Evolutionary conservation across 2,113 vertebrate genomes (phyloP).

Genomic region (Zosterops japonicus): DNA sequence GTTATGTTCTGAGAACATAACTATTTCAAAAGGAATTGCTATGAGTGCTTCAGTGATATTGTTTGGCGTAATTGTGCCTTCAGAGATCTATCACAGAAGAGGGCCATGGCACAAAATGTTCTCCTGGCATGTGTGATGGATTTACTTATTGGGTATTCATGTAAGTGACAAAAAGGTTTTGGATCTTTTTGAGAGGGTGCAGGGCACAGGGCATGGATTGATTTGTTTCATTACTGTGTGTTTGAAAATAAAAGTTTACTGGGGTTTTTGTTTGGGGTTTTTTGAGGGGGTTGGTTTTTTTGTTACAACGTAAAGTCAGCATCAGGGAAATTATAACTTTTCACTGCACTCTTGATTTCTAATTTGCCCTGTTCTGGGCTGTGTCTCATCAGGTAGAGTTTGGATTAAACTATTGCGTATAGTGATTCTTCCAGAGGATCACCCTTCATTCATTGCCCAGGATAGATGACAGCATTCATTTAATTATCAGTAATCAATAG

Average conservation of each 20-base stretch:
- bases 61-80: not conserved
- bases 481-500: not conserved
- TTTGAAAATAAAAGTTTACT: not conserved
- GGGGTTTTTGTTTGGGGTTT: rapidly evolving
- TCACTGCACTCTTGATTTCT: not conserved
- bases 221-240: not conserved
- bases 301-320: not conserved
- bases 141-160: not conserved
- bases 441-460: not conserved
- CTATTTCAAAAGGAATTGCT: not conserved
- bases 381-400: not conserved
- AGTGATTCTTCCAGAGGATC: not conserved
- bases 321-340: not conserved
- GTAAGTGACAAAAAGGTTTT: not conserved
- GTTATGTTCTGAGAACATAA: not conserved
- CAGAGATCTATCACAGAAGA: not conserved
- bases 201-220: rapidly evolving
- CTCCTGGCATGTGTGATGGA: not conserved
- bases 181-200: rapidly evolving
- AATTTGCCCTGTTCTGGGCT: not conserved
- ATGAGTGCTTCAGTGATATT: not conserved
- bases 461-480: not conserved
- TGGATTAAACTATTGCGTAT: not conserved
- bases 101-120: not conserved
- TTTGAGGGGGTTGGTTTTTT: not conserved